Conservation (phyloP, 2,888 invertebrate genomes). For the Tetranychus truncatus region DNA sequence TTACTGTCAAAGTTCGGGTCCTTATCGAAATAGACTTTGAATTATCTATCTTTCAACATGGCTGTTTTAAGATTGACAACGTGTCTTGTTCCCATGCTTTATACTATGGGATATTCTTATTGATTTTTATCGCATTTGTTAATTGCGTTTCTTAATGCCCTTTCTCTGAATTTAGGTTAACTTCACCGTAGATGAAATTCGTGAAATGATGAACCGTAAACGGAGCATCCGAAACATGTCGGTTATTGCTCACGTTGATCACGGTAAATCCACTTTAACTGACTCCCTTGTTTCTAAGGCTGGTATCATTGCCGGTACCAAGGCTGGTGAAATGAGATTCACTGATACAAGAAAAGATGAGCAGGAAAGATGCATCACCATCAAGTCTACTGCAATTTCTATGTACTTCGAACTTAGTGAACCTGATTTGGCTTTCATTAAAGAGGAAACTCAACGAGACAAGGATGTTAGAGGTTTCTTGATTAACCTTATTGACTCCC, state of each 20-base stretch:
- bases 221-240: constrained; percentile 99
- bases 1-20: too few species aligned
- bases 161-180: constrained; percentile 51
- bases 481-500: constrained; percentile 98
- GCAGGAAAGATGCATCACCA: constrained; percentile 99
- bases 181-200: constrained; percentile 99
- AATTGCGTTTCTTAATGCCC: not conserved
- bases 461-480: constrained; percentile 84
- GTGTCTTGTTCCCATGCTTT: too few species aligned
- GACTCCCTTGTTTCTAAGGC: constrained; percentile 99
- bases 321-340: constrained; percentile 96
- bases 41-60: too few species aligned
- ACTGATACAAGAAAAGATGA: constrained; percentile 99
- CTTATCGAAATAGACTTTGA: too few species aligned
- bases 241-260: constrained; percentile 99
- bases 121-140: too few species aligned
- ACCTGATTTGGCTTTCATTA: constrained; percentile 85
- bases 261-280: constrained; percentile 97
- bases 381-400: constrained; percentile 99
- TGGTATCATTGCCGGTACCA: constrained; percentile 95
- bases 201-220: constrained; percentile 99
- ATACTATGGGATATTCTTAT: too few species aligned
- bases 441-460: constrained; percentile 70
- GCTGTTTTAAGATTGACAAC: too few species aligned
- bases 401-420: constrained; percentile 95